Conservation (phyloP, 1,140 invertebrate genomes). For the Propsilocerus akamusi region DNA sequence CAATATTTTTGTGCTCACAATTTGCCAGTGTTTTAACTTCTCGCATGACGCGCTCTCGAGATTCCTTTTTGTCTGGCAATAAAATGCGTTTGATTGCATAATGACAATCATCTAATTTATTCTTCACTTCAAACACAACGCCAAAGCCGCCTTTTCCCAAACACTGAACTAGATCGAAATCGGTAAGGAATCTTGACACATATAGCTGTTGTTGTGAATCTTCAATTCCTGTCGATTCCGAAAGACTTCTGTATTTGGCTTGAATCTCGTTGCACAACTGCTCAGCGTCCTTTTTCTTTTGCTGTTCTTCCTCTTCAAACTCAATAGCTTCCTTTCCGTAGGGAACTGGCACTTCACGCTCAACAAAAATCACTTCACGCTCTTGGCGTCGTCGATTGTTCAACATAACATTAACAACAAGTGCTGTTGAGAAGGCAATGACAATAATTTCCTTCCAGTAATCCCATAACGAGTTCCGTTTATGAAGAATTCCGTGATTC, state of each 20-base stretch:
- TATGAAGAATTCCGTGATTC: neutral
- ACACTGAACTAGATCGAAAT: slow-evolving; percentile 69
- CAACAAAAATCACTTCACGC: slow-evolving; percentile 24
- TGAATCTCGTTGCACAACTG: neutral
- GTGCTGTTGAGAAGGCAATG: slow-evolving; percentile 42
- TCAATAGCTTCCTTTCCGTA: slow-evolving; percentile 22
- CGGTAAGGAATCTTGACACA: slow-evolving; percentile 50
- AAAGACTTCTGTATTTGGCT: slow-evolving; percentile 13
- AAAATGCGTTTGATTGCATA: slow-evolving; percentile 93
- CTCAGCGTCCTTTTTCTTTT: neutral
- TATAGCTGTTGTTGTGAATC: slow-evolving; percentile 11
- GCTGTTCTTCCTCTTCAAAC: slow-evolving; percentile 8
- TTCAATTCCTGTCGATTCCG: slow-evolving; percentile 14
- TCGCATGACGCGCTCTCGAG: slow-evolving; percentile 70
- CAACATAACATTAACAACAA: slow-evolving; percentile 38
- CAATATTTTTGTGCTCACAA: slow-evolving; percentile 87
- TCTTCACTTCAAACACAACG: slow-evolving; percentile 87
- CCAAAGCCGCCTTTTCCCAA: slow-evolving; percentile 93
- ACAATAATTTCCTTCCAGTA: slow-evolving; percentile 66
- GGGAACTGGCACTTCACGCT: slow-evolving; percentile 23
- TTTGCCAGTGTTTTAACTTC: slow-evolving; percentile 89
- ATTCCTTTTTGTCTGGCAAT: slow-evolving; percentile 59
- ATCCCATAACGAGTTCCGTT: slow-evolving; percentile 46
- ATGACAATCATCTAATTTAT: slow-evolving; percentile 84
- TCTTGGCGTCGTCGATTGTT: slow-evolving; percentile 23